Evolutionary conservation across 2,797 vertebrate genomes (phyloP).

Genomic region (Schizopygopsis pylzovi): DNA sequence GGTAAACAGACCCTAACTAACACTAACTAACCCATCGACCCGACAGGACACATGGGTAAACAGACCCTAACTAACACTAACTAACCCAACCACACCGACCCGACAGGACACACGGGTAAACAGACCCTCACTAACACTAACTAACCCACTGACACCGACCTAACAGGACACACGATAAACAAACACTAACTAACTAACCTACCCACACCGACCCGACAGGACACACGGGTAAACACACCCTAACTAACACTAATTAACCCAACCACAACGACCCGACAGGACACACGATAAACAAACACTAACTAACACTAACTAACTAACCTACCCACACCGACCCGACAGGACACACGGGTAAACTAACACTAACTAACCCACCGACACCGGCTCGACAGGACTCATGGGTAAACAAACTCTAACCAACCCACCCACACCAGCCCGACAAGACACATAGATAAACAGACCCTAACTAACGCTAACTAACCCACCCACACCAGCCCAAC

Average conservation of each 20-base stretch:
- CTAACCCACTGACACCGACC: background rate
- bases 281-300: too few species aligned
- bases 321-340: background rate
- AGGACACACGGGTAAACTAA: background rate
- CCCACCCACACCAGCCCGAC: too few species aligned
- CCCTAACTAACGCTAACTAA: too few species aligned
- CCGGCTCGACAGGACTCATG: conserved; percentile 86
- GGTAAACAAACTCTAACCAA: conserved; percentile 71
- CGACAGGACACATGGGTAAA: background rate
- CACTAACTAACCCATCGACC: background rate
- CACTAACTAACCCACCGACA: conserved; percentile 64
- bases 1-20: background rate
- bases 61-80: background rate
- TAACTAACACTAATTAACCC: background rate
- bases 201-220: fast-evolving
- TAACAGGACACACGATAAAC: too few species aligned
- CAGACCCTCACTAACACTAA: background rate
- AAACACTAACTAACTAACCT: background rate
- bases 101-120: fast-evolving
- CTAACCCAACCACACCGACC: background rate
- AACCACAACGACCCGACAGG: too few species aligned
- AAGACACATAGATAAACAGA: background rate
- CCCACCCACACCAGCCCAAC: too few species aligned
- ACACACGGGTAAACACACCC: background rate
- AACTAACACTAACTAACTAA: too few species aligned